Evolutionary conservation across 1,140 invertebrate species (phyloP).

Genomic region (Drosophila equinoxialis): DNA sequence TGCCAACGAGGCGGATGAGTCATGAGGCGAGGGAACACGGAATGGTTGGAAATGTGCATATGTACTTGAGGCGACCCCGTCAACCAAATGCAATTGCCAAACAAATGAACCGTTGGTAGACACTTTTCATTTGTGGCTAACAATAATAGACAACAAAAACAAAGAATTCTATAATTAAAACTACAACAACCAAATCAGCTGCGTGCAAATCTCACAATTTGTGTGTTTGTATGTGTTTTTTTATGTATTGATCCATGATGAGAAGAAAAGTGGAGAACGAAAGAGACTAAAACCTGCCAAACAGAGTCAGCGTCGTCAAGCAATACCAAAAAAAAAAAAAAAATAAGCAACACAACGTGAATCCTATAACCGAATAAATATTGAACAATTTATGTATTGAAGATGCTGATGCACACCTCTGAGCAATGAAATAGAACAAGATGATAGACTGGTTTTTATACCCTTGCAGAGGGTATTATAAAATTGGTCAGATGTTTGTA

Average conservation of each 20-base stretch:
- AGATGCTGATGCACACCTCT: constrained; percentile 36
- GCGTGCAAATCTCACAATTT: constrained; percentile 64
- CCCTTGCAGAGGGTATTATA: too few relatives aligned
- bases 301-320: constrained; percentile 39
- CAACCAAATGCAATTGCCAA: constrained; percentile 44
- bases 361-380: constrained; percentile 66
- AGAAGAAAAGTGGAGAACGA: constrained; percentile 13
- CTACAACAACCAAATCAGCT: constrained; percentile 76
- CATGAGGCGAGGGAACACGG: constrained; percentile 32
- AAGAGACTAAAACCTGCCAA: constrained; percentile 54
- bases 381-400: constrained; percentile 77
- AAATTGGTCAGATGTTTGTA: too few relatives aligned
- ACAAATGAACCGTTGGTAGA: constrained; percentile 51
- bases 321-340: constrained; percentile 51
- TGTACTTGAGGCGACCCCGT: constrained; percentile 33
- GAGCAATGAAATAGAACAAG: constrained; percentile 14
- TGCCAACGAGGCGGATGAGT: constrained; percentile 43
- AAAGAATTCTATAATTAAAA: constrained; percentile 62
- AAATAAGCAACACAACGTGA: constrained; percentile 44
- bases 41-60: constrained; percentile 33
- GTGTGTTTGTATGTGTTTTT: constrained; percentile 6
- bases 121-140: constrained; percentile 43
- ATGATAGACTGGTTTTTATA: too few relatives aligned
- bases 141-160: constrained; percentile 35
- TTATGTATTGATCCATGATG: not conserved